Base-by-base conservation (phyloP, 2,113 vertebrate genomes). In the Salvelinus sp. region DNA sequence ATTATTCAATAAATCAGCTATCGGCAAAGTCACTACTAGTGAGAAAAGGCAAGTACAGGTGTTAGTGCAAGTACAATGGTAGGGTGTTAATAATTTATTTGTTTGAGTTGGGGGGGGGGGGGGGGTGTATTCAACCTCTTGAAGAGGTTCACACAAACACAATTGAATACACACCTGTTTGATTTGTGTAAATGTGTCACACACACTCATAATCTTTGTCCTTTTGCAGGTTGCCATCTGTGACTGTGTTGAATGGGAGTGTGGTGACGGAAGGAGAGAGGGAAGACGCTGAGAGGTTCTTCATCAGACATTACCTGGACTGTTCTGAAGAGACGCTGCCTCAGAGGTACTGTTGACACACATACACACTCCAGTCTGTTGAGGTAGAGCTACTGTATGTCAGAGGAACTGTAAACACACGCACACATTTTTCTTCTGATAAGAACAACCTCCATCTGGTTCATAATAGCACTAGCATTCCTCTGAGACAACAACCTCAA, bases 271-370 rank as follows among this genome's bases (percentile, higher is more conserved):
- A 94, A 0, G 95, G 93, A 0, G 98, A 99, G 77, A 93, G 97
- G 13, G 97, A 99, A 85, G 96, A 98, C 72, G 96, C 98, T 0
- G 98, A 99, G 87, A 92, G 97, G 9, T 98, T 98, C 90, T 99
- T 98, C 89, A 96, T 99, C 82, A 94, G 98, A 13, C 96, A 96
- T 50, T 94, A 97, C 84, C 93, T 96, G 86, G 95, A 96, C 79
- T 89, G 89, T 58, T 95, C 96, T 0, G 93, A 96, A 64, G 94
- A 95, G 74, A 94, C 97, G 78, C 94, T 95, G 0, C 95, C 97
- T 0, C 89, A 93, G 91, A 98, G 97, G 98, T 98, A 82, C 48
- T 23, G 6, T 58, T 18, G 22, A 23, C 72, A 48, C 27, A 14
- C 25, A n/a, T 44, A 7, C 76, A 50, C 69, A 71, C 33, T 44